Conservation (phyloP, 2,113 vertebrate species). For the Sorex araneus region DNA sequence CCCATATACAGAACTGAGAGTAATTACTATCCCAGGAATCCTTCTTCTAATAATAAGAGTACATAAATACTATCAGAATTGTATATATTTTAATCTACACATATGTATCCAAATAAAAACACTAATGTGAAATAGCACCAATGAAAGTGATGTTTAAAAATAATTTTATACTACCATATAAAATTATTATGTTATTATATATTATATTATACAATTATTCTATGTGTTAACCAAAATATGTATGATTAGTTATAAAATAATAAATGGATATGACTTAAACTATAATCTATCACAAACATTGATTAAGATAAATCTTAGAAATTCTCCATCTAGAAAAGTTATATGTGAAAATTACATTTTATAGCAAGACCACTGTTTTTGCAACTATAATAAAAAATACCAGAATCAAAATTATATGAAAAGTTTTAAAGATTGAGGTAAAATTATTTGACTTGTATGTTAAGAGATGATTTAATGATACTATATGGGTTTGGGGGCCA, state of each 20-base stretch:
- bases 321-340: not conserved
- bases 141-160: conserved; percentile 38
- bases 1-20: not conserved
- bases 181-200: too few relatives aligned
- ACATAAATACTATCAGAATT: conserved; percentile 53
- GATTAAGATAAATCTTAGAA: not conserved
- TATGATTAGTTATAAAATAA: conserved; percentile 41
- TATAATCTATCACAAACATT: not conserved
- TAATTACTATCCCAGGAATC: not conserved
- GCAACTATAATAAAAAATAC: conserved; percentile 40
- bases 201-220: not conserved
- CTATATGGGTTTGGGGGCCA: not conserved
- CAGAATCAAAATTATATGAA: conserved; percentile 43
- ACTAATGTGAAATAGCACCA: conserved; percentile 43
- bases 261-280: conserved; percentile 35
- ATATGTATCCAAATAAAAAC: conserved; percentile 54
- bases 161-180: not conserved
- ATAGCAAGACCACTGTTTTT: conserved; percentile 41
- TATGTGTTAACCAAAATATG: conserved; percentile 18
- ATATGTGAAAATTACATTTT: conserved; percentile 20
- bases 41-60: conserved; percentile 61
- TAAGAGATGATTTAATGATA: conserved; percentile 51
- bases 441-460: conserved; percentile 46
- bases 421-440: conserved; percentile 47
- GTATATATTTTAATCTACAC: conserved; percentile 31